A percentile compares a stretch with the other conserved stretches of the same genome.
Evolutionary conservation across 1,140 invertebrate species (phyloP).

Genomic region (Pinna nobilis): DNA sequence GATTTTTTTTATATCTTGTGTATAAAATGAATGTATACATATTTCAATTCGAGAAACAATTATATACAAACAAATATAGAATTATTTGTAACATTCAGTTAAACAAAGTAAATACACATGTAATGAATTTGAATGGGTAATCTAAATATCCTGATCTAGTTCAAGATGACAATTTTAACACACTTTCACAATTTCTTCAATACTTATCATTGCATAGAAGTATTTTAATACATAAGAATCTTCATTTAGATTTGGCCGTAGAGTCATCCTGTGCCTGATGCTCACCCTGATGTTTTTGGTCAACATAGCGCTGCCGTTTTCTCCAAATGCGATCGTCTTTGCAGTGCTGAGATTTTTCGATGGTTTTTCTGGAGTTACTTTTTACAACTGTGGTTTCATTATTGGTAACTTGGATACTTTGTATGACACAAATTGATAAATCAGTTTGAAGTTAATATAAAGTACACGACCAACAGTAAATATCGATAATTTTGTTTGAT

Average conservation of each 20-base stretch:
- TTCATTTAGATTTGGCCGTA: background rate
- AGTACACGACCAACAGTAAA: no score
- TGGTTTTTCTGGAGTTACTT: background rate
- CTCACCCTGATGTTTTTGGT: background rate
- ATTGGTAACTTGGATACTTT: no score
- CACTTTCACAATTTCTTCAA: background rate
- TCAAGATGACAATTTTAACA: background rate
- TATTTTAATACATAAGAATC: background rate
- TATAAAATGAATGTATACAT: no score
- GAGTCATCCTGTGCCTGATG: background rate
- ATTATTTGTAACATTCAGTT: no score
- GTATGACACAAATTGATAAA: no score
- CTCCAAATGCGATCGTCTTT: background rate
- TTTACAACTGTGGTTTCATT: background rate
- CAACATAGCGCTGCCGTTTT: background rate
- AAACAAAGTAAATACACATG: background rate
- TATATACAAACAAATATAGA: no score
- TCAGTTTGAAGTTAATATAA: no score
- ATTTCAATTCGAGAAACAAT: no score
- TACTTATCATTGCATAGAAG: background rate
- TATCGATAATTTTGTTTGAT: no score
- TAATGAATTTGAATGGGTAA: background rate
- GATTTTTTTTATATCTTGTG: no score
- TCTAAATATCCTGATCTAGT: background rate
- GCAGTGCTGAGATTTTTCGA: conserved; percentile 1